Evolutionary conservation across 2,797 vertebrate species (phyloP).

Genomic region (Protonibea diacanthus): DNA sequence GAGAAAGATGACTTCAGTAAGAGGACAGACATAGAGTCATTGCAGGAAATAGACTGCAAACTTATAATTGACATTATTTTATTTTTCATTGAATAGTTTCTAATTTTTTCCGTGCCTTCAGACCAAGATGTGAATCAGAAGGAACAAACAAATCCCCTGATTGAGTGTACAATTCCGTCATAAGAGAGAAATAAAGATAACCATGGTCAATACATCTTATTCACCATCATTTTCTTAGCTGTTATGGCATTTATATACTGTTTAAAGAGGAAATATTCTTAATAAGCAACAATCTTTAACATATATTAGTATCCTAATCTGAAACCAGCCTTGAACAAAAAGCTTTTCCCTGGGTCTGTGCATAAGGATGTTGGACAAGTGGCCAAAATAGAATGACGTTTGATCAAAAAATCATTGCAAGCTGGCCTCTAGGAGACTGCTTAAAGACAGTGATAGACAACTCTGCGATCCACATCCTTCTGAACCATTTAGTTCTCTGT

Average conservation of each 20-base stretch:
- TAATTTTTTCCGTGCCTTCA: constrained; percentile 81
- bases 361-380: constrained; percentile 80
- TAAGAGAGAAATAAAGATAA: constrained; percentile 81
- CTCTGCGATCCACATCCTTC: constrained; percentile 80
- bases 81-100: constrained; percentile 86
- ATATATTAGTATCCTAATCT: constrained; percentile 86
- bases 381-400: constrained; percentile 79
- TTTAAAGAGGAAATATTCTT: constrained; percentile 84
- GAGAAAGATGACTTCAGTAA: not conserved
- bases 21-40: constrained; percentile 12
- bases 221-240: constrained; percentile 80
- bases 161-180: constrained; percentile 83
- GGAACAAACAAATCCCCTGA: constrained; percentile 84
- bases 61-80: constrained; percentile 83
- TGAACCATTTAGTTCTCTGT: constrained; percentile 80
- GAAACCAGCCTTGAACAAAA: constrained; percentile 79
- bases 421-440: constrained; percentile 77
- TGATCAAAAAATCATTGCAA: constrained; percentile 77
- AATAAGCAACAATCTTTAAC: constrained; percentile 84
- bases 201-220: constrained; percentile 76
- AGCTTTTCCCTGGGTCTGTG: constrained; percentile 81
- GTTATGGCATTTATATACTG: constrained; percentile 85
- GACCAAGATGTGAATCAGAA: constrained; percentile 85
- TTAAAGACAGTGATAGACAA: constrained; percentile 86
- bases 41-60: constrained; percentile 61